Conservation (phyloP, 2,113 vertebrate genomes). For the Sphyrna mokarran region DNA sequence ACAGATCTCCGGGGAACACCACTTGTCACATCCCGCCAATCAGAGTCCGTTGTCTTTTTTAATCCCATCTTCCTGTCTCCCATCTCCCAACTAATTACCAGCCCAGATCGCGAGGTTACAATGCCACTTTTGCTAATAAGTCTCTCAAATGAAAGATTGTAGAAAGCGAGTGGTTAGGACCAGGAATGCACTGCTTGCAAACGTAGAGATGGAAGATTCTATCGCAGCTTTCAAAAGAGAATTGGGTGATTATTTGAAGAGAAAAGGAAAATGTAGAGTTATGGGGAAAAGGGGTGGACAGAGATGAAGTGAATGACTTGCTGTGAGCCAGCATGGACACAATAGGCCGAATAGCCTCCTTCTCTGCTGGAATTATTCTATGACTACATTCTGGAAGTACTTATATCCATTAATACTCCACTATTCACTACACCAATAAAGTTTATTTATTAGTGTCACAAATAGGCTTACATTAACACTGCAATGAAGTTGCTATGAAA, state of each 20-base stretch:
- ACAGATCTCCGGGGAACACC: neutral
- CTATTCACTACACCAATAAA: neutral
- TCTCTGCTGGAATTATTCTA: neutral
- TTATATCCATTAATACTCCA: neutral
- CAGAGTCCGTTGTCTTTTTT: neutral
- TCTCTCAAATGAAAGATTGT: neutral
- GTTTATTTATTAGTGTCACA: too few species aligned
- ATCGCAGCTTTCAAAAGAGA: neutral
- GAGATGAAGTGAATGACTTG: neutral
- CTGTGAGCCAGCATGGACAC: neutral
- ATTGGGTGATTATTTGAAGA: neutral
- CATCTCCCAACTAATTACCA: neutral
- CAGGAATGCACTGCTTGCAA: neutral
- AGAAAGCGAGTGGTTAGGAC: neutral
- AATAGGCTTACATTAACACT: too few species aligned
- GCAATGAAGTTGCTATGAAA: too few species aligned
- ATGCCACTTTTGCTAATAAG: neutral
- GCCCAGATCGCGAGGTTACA: neutral
- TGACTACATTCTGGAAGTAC: neutral
- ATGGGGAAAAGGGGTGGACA: neutral
- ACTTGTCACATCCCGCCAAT: neutral
- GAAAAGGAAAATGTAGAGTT: neutral
- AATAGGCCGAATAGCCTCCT: neutral
- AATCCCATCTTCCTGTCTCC: neutral
- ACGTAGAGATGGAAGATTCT: neutral